Conservation (phyloP, 2,113 vertebrate species). For the Serinus canaria region DNA sequence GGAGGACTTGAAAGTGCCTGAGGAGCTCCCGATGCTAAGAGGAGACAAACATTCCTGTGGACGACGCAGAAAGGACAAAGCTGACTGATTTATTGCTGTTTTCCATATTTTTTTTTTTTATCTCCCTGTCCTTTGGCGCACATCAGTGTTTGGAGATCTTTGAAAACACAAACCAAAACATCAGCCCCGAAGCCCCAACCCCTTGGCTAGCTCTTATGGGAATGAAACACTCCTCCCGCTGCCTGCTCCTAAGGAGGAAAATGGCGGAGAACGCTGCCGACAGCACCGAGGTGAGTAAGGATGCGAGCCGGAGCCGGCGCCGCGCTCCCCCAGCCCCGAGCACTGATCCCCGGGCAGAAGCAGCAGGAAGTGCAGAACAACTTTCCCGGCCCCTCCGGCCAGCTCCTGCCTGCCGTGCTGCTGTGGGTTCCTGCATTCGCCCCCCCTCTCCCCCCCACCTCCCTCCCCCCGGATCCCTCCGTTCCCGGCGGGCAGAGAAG, state of each 20-base stretch:
- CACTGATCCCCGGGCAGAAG: background rate
- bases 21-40: slow-evolving; percentile 54
- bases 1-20: slow-evolving; percentile 56
- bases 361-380: slow-evolving; percentile 7
- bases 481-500: background rate
- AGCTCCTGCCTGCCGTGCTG: background rate
- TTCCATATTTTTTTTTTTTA: background rate
- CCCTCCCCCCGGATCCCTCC: background rate
- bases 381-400: slow-evolving; percentile 31
- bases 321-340: background rate
- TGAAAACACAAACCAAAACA: slow-evolving; percentile 24
- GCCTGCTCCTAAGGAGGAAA: slow-evolving; percentile 95
- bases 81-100: background rate
- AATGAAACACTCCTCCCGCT: slow-evolving; percentile 98
- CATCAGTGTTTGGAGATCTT: slow-evolving; percentile 7
- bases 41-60: slow-evolving; percentile 58
- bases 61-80: slow-evolving; percentile 48
- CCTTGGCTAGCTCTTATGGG: slow-evolving; percentile 89
- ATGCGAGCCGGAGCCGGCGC: slow-evolving; percentile 5
- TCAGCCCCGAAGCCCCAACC: slow-evolving; percentile 65
- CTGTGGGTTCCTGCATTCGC: background rate
- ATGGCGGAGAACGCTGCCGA: slow-evolving; percentile 92
- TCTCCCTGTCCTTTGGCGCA: background rate
- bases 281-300: slow-evolving; percentile 92
- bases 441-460: fast-evolving